These are phyloP conservation scores for Laticauda laticaudata DNA, from an alignment of 2,113 vertebrate genomes.

Conservation along the genomic window DNA sequence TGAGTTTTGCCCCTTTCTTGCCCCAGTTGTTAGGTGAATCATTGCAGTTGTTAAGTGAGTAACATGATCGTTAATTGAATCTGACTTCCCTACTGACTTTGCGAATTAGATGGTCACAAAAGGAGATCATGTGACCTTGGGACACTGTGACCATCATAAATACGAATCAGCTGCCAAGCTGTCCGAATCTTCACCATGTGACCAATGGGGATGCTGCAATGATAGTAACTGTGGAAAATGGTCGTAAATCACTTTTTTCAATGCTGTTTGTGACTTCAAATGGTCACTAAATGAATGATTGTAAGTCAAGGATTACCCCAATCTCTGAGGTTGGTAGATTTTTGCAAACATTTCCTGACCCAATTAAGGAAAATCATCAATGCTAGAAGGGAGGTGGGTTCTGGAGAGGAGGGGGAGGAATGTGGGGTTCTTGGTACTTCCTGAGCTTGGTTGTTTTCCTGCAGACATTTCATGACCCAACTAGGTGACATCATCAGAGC, in stretches of 20 bases:
- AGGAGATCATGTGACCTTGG: background rate
- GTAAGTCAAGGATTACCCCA: background rate
- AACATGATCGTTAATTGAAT: background rate
- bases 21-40: background rate
- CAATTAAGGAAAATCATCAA: too few species aligned
- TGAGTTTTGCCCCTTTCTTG: background rate
- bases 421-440: too few species aligned
- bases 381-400: too few species aligned
- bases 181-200: background rate
- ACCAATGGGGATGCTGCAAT: background rate
- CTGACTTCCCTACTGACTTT: background rate
- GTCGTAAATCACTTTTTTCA: too few species aligned
- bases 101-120: background rate
- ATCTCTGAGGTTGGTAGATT: too few species aligned
- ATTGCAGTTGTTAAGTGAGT: background rate
- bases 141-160: background rate
- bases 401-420: too few species aligned
- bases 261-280: background rate
- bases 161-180: background rate
- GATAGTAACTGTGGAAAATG: background rate
- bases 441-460: too few species aligned
- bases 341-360: too few species aligned
- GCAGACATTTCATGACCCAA: background rate
- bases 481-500: too few species aligned
- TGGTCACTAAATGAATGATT: background rate